These are phyloP conservation scores for Ginglymostoma cirratum DNA, from an alignment of 2,113 vertebrate genomes.

Conservation along the genomic window DNA sequence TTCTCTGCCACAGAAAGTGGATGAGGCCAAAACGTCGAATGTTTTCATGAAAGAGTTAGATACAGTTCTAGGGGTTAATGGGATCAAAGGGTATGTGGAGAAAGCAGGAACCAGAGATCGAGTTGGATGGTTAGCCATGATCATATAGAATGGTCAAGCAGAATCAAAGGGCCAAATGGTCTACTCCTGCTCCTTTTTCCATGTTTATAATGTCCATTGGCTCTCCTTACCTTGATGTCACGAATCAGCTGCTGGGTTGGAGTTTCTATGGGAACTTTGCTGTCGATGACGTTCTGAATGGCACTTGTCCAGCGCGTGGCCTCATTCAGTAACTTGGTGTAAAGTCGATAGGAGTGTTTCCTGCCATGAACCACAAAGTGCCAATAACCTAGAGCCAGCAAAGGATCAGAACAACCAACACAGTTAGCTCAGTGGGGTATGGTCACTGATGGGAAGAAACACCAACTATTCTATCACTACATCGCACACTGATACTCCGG, in stretches of 20 bases:
- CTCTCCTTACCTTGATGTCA: slow-evolving; percentile 75
- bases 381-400: slow-evolving; percentile 71
- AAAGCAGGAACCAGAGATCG: too few species aligned
- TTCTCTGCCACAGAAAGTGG: too few species aligned
- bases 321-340: slow-evolving; percentile 79
- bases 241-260: slow-evolving; percentile 84
- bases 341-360: slow-evolving; percentile 79
- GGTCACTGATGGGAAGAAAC: background rate
- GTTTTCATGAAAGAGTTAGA: too few species aligned
- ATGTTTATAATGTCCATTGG: background rate
- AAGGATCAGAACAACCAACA: background rate
- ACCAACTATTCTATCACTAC: background rate
- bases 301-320: slow-evolving; percentile 83
- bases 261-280: slow-evolving; percentile 82
- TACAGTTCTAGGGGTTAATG: too few species aligned
- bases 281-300: slow-evolving; percentile 82
- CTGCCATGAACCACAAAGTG: slow-evolving; percentile 79
- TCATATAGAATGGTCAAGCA: too few species aligned
- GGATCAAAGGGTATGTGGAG: too few species aligned
- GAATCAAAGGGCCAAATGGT: too few species aligned
- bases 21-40: too few species aligned
- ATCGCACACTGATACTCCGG: background rate
- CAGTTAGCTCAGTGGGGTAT: background rate
- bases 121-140: too few species aligned
- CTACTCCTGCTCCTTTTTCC: too few species aligned